Evolutionary conservation across 2,113 vertebrate genomes (phyloP).

Genomic region (Vulpes ferrilata): DNA sequence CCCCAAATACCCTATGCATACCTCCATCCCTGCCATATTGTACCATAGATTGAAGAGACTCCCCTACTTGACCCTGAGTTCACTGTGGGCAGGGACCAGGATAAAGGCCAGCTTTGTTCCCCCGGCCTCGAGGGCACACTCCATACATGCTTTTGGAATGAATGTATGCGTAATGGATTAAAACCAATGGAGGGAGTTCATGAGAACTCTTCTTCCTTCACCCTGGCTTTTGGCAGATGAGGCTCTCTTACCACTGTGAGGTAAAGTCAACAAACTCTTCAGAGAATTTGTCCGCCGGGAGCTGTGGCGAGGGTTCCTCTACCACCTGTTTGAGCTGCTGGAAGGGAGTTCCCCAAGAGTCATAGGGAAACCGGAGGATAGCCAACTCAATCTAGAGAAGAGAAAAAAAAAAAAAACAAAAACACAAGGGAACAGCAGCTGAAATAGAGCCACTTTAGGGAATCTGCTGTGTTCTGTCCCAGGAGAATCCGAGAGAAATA

Average conservation of each 20-base stretch:
- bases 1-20: accelerated
- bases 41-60: accelerated
- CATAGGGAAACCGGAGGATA: conserved; percentile 96
- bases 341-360: conserved; percentile 97
- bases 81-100: background rate
- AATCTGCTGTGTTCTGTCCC: background rate
- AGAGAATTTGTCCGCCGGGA: conserved; percentile 94
- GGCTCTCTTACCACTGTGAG: conserved; percentile 92
- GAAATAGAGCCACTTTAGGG: accelerated
- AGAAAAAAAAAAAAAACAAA: background rate
- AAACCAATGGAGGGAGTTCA: background rate
- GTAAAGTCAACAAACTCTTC: conserved; percentile 96
- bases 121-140: background rate
- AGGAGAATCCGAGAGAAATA: background rate
- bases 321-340: conserved; percentile 99
- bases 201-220: background rate
- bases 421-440: background rate
- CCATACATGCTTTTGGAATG: background rate
- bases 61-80: background rate
- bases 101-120: background rate
- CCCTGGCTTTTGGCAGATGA: accelerated
- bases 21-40: background rate
- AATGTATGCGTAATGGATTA: background rate
- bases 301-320: conserved; percentile 96
- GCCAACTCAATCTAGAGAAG: conserved; percentile 94